These are phyloP conservation scores for Sphecodes monilicornis DNA, from an alignment of 2,888 invertebrate species.

Conservation along the genomic window DNA sequence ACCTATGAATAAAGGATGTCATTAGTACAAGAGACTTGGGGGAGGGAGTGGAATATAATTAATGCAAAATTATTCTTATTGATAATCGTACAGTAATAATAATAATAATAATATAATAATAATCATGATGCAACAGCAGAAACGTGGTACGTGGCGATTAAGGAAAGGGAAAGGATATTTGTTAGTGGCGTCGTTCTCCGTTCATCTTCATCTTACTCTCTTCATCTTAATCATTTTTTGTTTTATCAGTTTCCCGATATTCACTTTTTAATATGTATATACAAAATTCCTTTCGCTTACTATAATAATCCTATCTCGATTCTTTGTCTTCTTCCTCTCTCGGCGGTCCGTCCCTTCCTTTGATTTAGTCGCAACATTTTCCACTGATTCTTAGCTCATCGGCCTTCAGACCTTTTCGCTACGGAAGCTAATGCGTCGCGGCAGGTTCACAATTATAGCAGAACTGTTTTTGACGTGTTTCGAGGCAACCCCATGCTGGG, in stretches of 20 bases:
- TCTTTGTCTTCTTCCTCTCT: slow-evolving; percentile 35
- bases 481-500: background rate
- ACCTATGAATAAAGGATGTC: slow-evolving; percentile 49
- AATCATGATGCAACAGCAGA: slow-evolving; percentile 57
- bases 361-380: slow-evolving; percentile 41
- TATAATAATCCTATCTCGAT: slow-evolving; percentile 27
- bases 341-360: slow-evolving; percentile 52
- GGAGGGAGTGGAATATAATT: slow-evolving; percentile 61
- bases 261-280: slow-evolving; percentile 33
- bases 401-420: slow-evolving; percentile 17
- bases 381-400: slow-evolving; percentile 32
- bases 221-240: background rate
- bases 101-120: slow-evolving; percentile 57
- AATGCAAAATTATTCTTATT: slow-evolving; percentile 69
- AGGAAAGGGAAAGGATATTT: slow-evolving; percentile 54
- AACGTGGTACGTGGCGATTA: slow-evolving; percentile 44
- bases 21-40: slow-evolving; percentile 54
- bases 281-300: slow-evolving; percentile 45
- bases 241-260: slow-evolving; percentile 13
- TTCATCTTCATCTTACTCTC: slow-evolving; percentile 13
- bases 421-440: background rate
- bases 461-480: background rate
- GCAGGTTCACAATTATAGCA: background rate
- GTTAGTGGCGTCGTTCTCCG: slow-evolving; percentile 31
- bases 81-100: slow-evolving; percentile 59